These are phyloP conservation scores for Heliopora coerulea DNA, from an alignment of 92 coral and sea anemone genomes.

Conservation along the genomic window DNA sequence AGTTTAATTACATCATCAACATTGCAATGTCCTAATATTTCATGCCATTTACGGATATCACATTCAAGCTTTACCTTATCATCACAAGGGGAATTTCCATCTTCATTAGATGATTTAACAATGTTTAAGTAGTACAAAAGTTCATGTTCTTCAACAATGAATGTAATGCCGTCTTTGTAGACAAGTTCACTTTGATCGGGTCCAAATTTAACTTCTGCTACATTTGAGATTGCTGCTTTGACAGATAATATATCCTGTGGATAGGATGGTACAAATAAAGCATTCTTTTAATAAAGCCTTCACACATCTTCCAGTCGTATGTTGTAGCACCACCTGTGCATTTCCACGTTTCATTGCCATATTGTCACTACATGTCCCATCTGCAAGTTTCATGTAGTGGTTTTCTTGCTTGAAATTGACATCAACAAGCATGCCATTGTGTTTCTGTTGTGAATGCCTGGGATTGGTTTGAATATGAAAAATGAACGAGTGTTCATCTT, in stretches of 20 bases:
- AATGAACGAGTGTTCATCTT: conserved; percentile 29
- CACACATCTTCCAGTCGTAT: not conserved
- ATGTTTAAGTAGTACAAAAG: conserved; percentile 10
- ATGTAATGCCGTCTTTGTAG: not conserved
- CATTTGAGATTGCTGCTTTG: conserved; percentile 2
- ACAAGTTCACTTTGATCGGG: conserved; percentile 6
- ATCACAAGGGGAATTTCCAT: conserved; percentile 3
- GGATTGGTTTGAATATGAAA: conserved; percentile 16
- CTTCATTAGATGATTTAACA: not conserved
- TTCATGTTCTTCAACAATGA: conserved; percentile 1
- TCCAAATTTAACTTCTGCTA: not conserved
- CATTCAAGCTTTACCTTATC: conserved; percentile 16
- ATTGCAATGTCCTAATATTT: conserved; percentile 35
- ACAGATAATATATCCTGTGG: conserved; percentile 6
- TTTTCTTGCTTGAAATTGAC: not conserved
- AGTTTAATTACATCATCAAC: conserved; percentile 14
- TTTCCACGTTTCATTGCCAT: not conserved
- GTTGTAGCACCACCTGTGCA: not conserved
- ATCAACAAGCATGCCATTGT: conserved; percentile 28
- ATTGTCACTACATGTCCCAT: not conserved
- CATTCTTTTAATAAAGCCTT: not conserved
- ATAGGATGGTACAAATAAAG: not conserved
- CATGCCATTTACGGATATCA: conserved; percentile 36
- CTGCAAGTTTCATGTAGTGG: conserved; percentile 8
- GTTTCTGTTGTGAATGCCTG: not conserved